Conservation (phyloP, 2,797 vertebrate genomes). For the Tokudaia tokunoshimensis region DNA sequence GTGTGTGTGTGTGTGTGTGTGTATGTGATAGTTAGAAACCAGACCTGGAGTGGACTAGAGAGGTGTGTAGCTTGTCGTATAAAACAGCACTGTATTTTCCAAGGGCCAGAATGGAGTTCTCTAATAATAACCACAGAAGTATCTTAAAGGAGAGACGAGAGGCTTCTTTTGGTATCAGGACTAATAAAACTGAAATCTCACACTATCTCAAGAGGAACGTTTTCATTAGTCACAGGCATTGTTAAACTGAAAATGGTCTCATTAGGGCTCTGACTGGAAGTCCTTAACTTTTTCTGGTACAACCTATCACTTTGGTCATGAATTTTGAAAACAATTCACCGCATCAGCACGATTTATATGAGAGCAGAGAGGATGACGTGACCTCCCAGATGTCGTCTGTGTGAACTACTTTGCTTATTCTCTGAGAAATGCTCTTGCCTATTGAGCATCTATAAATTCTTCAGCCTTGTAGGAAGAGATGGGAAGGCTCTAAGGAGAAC, state of each 20-base stretch:
- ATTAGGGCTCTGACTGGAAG: constrained; percentile 76
- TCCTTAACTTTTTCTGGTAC: constrained; percentile 68
- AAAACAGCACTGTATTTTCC: constrained; percentile 52
- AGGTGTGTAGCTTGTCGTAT: not conserved
- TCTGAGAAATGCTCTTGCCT: constrained; percentile 71
- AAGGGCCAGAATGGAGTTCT: constrained; percentile 2
- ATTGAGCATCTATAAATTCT: constrained; percentile 76
- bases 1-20: not conserved
- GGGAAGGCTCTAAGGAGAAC: constrained; percentile 62
- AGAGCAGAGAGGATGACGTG: constrained; percentile 73
- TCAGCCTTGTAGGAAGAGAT: constrained; percentile 59
- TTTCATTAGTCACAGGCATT: constrained; percentile 76
- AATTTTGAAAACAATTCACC: constrained; percentile 81
- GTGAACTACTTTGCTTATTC: constrained; percentile 62
- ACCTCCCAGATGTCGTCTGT: constrained; percentile 69
- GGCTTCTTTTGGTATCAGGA: constrained; percentile 52
- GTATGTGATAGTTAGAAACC: constrained; percentile 42
- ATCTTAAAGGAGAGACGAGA: constrained; percentile 52
- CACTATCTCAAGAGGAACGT: constrained; percentile 71
- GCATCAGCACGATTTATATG: constrained; percentile 79
- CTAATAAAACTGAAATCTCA: constrained; percentile 78
- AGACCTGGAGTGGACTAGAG: constrained; percentile 4
- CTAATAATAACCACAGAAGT: constrained; percentile 60
- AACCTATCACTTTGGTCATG: constrained; percentile 75
- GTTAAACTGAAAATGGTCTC: constrained; percentile 57